Evolutionary conservation across 1,140 invertebrate genomes (phyloP).

Genomic region (Drusus annulatus): DNA sequence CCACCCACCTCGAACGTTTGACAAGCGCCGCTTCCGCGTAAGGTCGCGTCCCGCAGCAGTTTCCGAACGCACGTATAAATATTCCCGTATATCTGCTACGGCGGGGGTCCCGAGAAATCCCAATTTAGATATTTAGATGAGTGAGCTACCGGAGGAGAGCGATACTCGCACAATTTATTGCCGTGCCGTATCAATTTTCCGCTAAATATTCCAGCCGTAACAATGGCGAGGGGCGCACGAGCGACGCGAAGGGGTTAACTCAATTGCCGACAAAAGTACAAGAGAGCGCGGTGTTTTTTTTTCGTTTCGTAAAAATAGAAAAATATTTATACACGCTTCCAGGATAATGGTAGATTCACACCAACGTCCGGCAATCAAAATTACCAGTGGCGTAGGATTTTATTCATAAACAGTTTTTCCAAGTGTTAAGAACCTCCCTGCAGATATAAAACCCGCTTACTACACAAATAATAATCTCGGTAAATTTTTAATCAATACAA

Average conservation of each 20-base stretch:
- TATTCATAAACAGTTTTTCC: too few species aligned
- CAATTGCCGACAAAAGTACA: neutral
- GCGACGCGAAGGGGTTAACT: constrained; percentile 34
- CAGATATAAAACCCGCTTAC: too few species aligned
- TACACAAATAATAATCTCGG: too few species aligned
- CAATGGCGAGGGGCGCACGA: constrained; percentile 3
- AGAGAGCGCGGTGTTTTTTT: too few species aligned
- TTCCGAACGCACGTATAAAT: constrained; percentile 46
- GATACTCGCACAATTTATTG: constrained; percentile 54
- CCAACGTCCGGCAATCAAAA: too few species aligned
- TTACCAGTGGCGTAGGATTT: too few species aligned
- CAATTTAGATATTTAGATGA: constrained; percentile 59
- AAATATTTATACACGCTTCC: too few species aligned
- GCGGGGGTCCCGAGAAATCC: constrained; percentile 48
- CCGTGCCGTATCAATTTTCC: constrained; percentile 56
- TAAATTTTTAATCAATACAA: too few species aligned
- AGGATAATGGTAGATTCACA: too few species aligned
- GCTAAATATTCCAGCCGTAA: constrained; percentile 51
- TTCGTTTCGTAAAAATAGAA: too few species aligned
- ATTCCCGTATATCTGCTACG: constrained; percentile 25
- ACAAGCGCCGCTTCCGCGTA: neutral
- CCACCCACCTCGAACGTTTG: too few species aligned
- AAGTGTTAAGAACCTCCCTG: too few species aligned
- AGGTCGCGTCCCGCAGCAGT: neutral
- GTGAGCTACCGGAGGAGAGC: constrained; percentile 51